A percentile compares a stretch with the other conserved stretches of the same genome.
Conservation (phyloP, 2,113 vertebrate species). For the Taxidea taxus region DNA sequence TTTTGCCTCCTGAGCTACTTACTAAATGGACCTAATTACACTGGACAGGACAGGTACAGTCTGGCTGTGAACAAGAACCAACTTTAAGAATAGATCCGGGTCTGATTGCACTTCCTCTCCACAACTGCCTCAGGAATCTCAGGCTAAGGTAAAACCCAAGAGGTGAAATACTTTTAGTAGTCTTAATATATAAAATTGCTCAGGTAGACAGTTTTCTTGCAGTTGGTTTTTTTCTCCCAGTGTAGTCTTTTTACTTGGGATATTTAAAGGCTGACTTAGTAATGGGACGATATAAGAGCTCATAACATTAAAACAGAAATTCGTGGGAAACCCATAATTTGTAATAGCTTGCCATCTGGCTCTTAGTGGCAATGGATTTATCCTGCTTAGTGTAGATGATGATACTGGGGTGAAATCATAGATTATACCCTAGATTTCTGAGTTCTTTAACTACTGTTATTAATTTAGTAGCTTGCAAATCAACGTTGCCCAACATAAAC, state of each 20-base stretch:
- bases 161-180: not conserved
- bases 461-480: conserved; percentile 44
- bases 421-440: conserved; percentile 77
- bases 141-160: not conserved
- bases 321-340: conserved; percentile 78
- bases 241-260: not conserved
- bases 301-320: conserved; percentile 76
- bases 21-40: not conserved
- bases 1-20: not conserved
- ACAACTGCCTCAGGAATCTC: not conserved
- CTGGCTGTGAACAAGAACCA: not conserved
- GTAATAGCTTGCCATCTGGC: conserved; percentile 83
- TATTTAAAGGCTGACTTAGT: conserved; percentile 48
- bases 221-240: not conserved
- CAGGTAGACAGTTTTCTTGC: not conserved
- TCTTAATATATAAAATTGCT: not conserved
- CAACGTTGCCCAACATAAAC: conserved; percentile 33
- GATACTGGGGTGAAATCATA: conserved; percentile 76
- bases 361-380: conserved; percentile 78
- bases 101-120: not conserved
- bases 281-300: conserved; percentile 54
- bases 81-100: conserved; percentile 23
- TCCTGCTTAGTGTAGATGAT: conserved; percentile 79
- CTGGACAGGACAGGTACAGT: not conserved
- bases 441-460: conserved; percentile 53